phyloP scores from a whole-genome alignment of 1,140 invertebrate species.

The Rhyzopertha dominica region DNA sequence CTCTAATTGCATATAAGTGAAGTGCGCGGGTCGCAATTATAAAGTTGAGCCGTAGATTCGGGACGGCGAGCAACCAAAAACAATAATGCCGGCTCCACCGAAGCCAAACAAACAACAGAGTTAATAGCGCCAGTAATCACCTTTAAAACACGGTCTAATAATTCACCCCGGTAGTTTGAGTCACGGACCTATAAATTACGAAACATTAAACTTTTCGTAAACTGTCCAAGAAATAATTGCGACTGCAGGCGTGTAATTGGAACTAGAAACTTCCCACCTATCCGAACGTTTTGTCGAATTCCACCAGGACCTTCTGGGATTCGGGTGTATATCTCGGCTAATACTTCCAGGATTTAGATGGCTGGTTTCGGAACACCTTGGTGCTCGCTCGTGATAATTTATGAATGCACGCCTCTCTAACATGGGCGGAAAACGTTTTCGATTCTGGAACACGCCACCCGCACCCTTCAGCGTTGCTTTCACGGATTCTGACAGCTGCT shows the following conservation, averaged over 20 bases:
- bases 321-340: conserved; percentile 1
- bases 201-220: conserved; percentile 35
- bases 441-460: too few species aligned
- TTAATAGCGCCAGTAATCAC: conserved; percentile 30
- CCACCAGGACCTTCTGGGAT: conserved; percentile 10
- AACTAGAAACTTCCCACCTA: conserved; percentile 23
- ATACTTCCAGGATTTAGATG: conserved; percentile 18
- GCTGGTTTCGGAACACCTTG: conserved; percentile 4
- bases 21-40: background rate
- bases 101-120: too few species aligned
- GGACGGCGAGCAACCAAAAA: too few species aligned
- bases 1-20: background rate
- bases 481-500: too few species aligned
- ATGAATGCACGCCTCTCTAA: too few species aligned
- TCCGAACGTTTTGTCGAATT: conserved; percentile 17
- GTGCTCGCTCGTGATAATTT: too few species aligned
- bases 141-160: conserved; percentile 29
- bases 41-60: conserved; percentile 2
- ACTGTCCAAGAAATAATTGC: conserved; percentile 38
- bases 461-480: too few species aligned
- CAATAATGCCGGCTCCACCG: too few species aligned
- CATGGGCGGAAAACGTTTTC: too few species aligned
- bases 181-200: conserved; percentile 33
- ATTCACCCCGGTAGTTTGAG: conserved; percentile 26
- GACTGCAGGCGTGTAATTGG: conserved; percentile 34